Conservation (phyloP, 2,888 invertebrate species). For the Fragum fragum region DNA sequence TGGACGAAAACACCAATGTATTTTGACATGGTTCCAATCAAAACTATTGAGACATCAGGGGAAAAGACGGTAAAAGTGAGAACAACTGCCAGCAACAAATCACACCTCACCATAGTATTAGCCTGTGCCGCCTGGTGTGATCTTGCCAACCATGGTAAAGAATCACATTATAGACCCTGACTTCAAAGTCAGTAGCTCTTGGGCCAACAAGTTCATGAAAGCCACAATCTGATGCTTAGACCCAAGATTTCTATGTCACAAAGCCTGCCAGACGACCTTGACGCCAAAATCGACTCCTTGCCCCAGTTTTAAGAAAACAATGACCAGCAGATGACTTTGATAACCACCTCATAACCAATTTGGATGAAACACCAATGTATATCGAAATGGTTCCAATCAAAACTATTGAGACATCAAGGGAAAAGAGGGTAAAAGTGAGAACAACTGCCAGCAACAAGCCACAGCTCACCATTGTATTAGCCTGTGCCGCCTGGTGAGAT, state of each 20-base stretch:
- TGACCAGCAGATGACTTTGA: slow-evolving; percentile 36
- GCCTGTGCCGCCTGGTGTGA: slow-evolving; percentile 25
- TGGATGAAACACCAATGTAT: slow-evolving; percentile 52
- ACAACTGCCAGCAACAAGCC: slow-evolving; percentile 47
- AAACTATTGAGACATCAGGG: slow-evolving; percentile 23
- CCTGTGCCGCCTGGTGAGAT: slow-evolving; percentile 22
- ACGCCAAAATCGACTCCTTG: slow-evolving; percentile 32
- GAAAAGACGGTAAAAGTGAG: slow-evolving; percentile 26
- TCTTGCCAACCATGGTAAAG: slow-evolving; percentile 31
- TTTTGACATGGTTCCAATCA: slow-evolving; percentile 38
- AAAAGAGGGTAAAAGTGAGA: slow-evolving; percentile 24
- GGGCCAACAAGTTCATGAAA: slow-evolving; percentile 39
- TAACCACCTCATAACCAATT: slow-evolving; percentile 41
- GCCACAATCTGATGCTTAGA: slow-evolving; percentile 32
- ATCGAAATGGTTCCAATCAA: slow-evolving; percentile 35
- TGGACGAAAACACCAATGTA: slow-evolving; percentile 52
- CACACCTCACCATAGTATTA: slow-evolving; percentile 44
- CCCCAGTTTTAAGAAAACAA: slow-evolving; percentile 27
- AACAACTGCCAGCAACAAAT: slow-evolving; percentile 44
- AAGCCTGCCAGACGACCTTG: slow-evolving; percentile 38
- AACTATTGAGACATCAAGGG: slow-evolving; percentile 21
- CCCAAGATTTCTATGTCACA: slow-evolving; percentile 42
- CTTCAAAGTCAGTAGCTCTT: slow-evolving; percentile 42
- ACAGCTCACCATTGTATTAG: slow-evolving; percentile 43
- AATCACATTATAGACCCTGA: slow-evolving; percentile 5